A percentile compares a stretch with the other conserved stretches of the same genome.
Conservation (phyloP, 2,113 vertebrate genomes). For the Solea senegalensis region DNA sequence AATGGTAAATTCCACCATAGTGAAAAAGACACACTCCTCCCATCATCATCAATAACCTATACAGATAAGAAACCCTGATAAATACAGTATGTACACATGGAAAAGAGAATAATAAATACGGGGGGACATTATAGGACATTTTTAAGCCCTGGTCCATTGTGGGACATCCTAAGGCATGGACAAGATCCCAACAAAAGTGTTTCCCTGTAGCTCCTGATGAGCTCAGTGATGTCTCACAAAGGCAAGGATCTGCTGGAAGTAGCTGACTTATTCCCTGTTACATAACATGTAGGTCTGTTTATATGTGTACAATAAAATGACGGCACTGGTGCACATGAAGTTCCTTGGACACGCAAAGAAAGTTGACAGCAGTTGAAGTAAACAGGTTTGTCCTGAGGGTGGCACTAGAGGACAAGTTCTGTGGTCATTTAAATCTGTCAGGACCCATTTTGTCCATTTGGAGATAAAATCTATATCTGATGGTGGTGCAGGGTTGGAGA, state of each 20-base stretch:
- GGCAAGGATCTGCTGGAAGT: not conserved
- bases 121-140: not conserved
- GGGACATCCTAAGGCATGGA: conserved; percentile 3
- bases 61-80: not conserved
- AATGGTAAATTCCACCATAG: not conserved
- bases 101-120: conserved; percentile 16
- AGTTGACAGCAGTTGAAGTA: not conserved
- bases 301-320: not conserved
- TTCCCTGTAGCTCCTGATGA: not conserved
- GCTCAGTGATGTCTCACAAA: not conserved
- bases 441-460: not conserved
- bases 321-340: not conserved
- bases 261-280: not conserved
- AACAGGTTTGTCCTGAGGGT: not conserved
- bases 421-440: not conserved
- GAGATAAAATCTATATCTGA: not conserved
- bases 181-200: not conserved
- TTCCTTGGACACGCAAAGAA: not conserved
- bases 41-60: not conserved
- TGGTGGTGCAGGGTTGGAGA: not conserved
- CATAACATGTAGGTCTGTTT: not conserved
- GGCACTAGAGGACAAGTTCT: not conserved
- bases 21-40: not conserved
- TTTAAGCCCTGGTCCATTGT: not conserved
- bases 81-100: conserved; percentile 37